These are phyloP conservation scores for Rhyzopertha dominica DNA, from an alignment of 1,140 invertebrate genomes.

Conservation along the genomic window DNA sequence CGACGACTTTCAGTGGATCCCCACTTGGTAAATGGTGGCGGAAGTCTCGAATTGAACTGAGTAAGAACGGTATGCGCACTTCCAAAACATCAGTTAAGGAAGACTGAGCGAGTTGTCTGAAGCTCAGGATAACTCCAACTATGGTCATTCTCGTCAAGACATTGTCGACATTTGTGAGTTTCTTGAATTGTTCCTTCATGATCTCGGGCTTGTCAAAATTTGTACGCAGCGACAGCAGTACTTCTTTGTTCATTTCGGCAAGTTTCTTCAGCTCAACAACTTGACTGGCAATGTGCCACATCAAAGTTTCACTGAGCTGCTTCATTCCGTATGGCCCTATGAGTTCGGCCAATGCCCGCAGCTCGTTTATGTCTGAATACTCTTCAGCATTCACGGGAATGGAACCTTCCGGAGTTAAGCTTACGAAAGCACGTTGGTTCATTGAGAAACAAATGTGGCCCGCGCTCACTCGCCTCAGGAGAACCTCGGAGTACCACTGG, in stretches of 20 bases:
- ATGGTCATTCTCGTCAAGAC: constrained; percentile 96
- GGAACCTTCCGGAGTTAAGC: constrained; percentile 78
- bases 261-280: constrained; percentile 95
- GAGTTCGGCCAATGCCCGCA: constrained; percentile 93
- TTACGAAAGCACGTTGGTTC: constrained; percentile 94
- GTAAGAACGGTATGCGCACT: constrained; percentile 92
- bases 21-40: constrained; percentile 86
- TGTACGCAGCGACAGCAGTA: constrained; percentile 81
- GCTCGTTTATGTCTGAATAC: constrained; percentile 95
- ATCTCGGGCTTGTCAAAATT: constrained; percentile 96
- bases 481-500: constrained; percentile 96
- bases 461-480: constrained; percentile 85
- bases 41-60: constrained; percentile 93
- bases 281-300: constrained; percentile 98
- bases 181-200: constrained; percentile 97
- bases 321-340: constrained; percentile 99
- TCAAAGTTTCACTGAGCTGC: constrained; percentile 90
- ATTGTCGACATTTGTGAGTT: constrained; percentile 85
- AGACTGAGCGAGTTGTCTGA: constrained; percentile 87
- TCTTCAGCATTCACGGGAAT: constrained; percentile 96
- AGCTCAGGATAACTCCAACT: constrained; percentile 95
- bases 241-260: constrained; percentile 88
- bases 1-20: constrained; percentile 88
- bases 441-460: constrained; percentile 96
- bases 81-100: constrained; percentile 92